A percentile compares a stretch with the other conserved stretches of the same genome.
phyloP scores from a whole-genome alignment of 1,140 invertebrate species.

The Aphaenogaster ashmeadi region DNA sequence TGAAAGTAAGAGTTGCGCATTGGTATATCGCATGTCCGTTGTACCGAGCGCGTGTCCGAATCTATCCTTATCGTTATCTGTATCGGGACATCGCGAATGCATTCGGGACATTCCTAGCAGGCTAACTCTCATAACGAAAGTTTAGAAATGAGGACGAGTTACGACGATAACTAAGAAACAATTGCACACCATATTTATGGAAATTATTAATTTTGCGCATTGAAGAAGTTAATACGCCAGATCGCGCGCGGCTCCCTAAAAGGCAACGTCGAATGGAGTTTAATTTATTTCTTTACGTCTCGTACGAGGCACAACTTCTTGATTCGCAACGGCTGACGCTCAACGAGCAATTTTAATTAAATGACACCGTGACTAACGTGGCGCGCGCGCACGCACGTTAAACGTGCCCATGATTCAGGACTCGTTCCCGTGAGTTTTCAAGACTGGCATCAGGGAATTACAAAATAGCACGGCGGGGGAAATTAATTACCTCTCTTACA shows the following conservation, averaged over 20 bases:
- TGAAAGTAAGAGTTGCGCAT: slow-evolving; percentile 84
- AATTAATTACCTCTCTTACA: slow-evolving; percentile 40
- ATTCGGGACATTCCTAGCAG: background rate
- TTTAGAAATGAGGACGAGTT: background rate
- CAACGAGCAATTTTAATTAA: slow-evolving; percentile 63
- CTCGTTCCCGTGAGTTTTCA: slow-evolving; percentile 57
- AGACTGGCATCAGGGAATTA: slow-evolving; percentile 10
- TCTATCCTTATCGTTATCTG: slow-evolving; percentile 68
- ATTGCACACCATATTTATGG: background rate
- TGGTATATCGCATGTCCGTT: slow-evolving; percentile 21
- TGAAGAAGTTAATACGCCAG: background rate
- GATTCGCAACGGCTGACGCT: slow-evolving; percentile 48
- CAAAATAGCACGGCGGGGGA: slow-evolving; percentile 30
- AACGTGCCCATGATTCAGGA: slow-evolving; percentile 58
- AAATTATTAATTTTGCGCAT: slow-evolving; percentile 9
- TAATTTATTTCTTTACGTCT: slow-evolving; percentile 61
- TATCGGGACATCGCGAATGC: slow-evolving; percentile 35
- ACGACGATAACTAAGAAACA: background rate
- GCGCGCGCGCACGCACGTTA: slow-evolving; percentile 12
- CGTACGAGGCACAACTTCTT: slow-evolving; percentile 15
- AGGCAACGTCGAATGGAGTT: slow-evolving; percentile 11
- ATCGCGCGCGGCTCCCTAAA: background rate
- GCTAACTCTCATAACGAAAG: background rate
- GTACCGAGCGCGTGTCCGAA: slow-evolving; percentile 54
- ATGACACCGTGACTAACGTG: slow-evolving; percentile 61